These are phyloP conservation scores for Hypsibius dujardini DNA, from an alignment of 1,140 invertebrate genomes.

Conservation along the genomic window DNA sequence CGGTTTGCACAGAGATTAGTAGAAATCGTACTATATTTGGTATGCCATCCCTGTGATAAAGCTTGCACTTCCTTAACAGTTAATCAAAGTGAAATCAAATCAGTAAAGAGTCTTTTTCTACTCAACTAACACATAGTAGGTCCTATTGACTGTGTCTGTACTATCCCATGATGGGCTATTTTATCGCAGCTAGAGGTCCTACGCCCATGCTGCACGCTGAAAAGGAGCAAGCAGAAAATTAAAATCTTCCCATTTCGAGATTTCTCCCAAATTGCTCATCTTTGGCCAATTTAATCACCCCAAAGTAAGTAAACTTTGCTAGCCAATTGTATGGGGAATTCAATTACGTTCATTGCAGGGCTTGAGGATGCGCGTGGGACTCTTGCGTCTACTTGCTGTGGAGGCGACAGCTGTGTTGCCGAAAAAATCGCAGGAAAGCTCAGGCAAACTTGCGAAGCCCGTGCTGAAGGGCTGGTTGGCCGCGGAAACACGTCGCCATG, in stretches of 20 bases:
- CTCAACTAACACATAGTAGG: too few species aligned
- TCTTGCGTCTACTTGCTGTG: not conserved
- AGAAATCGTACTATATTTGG: too few species aligned
- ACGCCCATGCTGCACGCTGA: not conserved
- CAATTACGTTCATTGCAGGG: not conserved
- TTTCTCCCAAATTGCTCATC: not conserved
- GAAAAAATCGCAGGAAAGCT: conserved; percentile 3
- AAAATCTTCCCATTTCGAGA: not conserved
- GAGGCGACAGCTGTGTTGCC: conserved; percentile 1
- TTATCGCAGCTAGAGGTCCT: not conserved
- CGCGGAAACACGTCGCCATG: not conserved
- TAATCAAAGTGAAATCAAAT: too few species aligned
- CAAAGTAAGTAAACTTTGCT: not conserved
- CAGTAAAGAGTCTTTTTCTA: too few species aligned
- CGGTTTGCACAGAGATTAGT: too few species aligned
- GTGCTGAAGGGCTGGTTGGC: not conserved
- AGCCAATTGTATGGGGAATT: not conserved
- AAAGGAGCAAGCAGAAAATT: not conserved
- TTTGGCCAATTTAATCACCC: too few species aligned
- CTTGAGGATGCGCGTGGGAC: not conserved
- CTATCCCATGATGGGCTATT: too few species aligned
- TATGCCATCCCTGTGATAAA: too few species aligned
- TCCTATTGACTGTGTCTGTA: too few species aligned
- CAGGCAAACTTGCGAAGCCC: too few species aligned
- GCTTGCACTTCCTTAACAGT: too few species aligned